Evolutionary conservation across 2,113 vertebrate species (phyloP).

Genomic region (Numida meleagris): DNA sequence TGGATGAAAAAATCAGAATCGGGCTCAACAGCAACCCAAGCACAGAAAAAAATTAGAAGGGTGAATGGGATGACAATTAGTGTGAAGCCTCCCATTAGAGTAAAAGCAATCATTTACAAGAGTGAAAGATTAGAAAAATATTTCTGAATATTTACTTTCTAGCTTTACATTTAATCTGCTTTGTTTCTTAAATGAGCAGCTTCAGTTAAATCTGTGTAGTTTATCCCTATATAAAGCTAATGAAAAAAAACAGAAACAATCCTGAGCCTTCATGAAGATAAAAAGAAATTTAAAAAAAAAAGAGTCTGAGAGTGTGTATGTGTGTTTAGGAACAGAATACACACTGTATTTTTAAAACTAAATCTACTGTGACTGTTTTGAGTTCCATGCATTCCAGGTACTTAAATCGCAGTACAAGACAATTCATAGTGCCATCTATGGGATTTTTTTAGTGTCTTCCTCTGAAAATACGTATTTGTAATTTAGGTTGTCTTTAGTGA

Average conservation of each 20-base stretch:
- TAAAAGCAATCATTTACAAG: background rate
- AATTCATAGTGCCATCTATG: background rate
- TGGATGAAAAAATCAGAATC: background rate
- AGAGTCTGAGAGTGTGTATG: rapidly evolving
- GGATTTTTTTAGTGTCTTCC: background rate
- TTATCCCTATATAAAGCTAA: background rate
- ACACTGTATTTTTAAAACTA: background rate
- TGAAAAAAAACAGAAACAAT: background rate
- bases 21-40: background rate
- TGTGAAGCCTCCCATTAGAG: background rate
- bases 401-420: background rate
- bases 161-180: background rate
- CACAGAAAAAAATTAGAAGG: background rate
- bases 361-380: background rate
- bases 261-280: background rate
- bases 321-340: background rate
- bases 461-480: background rate
- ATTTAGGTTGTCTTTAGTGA: background rate
- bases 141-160: background rate
- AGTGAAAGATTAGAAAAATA: background rate
- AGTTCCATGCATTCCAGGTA: background rate
- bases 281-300: background rate
- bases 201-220: background rate
- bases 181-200: background rate
- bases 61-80: background rate